Conservation (phyloP, 2,888 invertebrate genomes). For the Galerucella nymphaeae region DNA sequence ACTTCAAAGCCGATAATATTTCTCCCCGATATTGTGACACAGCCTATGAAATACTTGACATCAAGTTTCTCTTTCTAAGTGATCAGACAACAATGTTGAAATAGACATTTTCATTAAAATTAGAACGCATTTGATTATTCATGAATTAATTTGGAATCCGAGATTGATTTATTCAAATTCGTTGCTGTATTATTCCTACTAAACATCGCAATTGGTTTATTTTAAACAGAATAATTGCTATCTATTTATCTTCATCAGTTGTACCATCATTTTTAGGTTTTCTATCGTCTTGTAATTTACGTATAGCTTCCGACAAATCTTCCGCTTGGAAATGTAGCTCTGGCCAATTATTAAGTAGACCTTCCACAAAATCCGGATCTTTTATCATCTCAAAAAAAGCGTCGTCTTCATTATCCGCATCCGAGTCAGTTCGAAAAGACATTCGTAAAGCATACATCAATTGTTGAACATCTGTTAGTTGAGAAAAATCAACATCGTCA, state of each 20-base stretch:
- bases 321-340: constrained; percentile 96
- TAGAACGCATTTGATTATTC: too few relatives aligned
- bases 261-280: constrained; percentile 57
- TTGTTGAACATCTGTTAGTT: constrained; percentile 66
- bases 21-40: constrained; percentile 28
- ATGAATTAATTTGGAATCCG: too few relatives aligned
- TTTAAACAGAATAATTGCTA: too few relatives aligned
- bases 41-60: too few relatives aligned
- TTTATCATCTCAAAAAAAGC: constrained; percentile 95
- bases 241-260: constrained; percentile 22
- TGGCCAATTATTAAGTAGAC: constrained; percentile 91
- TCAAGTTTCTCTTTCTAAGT: too few relatives aligned
- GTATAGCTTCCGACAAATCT: constrained; percentile 86
- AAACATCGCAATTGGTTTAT: too few relatives aligned
- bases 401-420: constrained; percentile 82
- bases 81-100: too few relatives aligned
- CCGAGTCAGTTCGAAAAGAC: constrained; percentile 81
- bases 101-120: too few relatives aligned
- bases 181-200: too few relatives aligned
- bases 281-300: constrained; percentile 78
- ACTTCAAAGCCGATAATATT: constrained; percentile 31
- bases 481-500: constrained; percentile 85
- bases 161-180: too few relatives aligned
- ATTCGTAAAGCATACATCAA: constrained; percentile 78
- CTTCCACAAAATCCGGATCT: constrained; percentile 93